Base-by-base conservation (phyloP, 2,888 invertebrate species). In the Chironomus tentans region DNA sequence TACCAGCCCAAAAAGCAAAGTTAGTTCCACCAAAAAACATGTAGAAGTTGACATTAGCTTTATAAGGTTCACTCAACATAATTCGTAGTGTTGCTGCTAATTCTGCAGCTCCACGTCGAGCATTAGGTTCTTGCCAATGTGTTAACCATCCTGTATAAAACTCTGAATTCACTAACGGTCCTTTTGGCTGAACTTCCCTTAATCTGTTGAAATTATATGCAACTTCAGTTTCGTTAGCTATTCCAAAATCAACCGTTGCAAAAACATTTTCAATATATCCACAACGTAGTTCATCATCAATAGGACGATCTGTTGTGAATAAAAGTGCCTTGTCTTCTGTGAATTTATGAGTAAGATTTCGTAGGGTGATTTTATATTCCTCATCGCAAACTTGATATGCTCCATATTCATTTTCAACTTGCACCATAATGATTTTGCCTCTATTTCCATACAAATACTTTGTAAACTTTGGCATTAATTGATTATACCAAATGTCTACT, bases 331-430 rank as follows among this genome's bases (percentile, higher is more conserved):
- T 83, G 3, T 89, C 89, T 7, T 93, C 87, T 69, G 88, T 82
- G 78, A 83, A 80, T 80, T 80, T 79, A 56, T 79, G 70, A 1
- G 91, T 87, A 77, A 91, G 85, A 79, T 92, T 89, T 3, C 90
- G 85, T 62, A 95, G 82, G 83, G 88, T 88, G 18, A 81, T 81
- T 79, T 88, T 89, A 82, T 97, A 95, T 0, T 84, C 83, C 77
- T 84, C 83, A 81, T 95, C 93, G 79, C 90, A 91, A 6, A 89
- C 89, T 61, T 82, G 84, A 81, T 90, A 95, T 80, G 94, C 94
- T 3, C 97, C 97, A 79, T 96, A 96, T 82, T 95, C 96, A 82
- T 98, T 98, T 85, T 97, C 97, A 82, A 92, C 92, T 87, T 95
- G 95, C 61, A 95, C 90, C 86, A 92, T 90, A 77, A 95, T 93